Conservation (phyloP, 2,113 vertebrate genomes). For the Paracanthobrama guichenoti region DNA sequence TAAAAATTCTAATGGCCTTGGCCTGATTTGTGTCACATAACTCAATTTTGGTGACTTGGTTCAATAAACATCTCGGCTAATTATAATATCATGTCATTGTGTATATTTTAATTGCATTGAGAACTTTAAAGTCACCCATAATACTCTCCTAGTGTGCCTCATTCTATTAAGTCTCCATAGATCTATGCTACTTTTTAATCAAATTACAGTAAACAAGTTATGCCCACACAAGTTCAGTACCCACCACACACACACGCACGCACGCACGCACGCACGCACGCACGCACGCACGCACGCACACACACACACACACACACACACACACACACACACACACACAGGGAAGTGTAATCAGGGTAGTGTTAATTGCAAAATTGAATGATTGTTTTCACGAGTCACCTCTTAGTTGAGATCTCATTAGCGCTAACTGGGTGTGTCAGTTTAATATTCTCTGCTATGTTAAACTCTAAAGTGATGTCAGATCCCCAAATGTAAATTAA, state of each 20-base stretch:
- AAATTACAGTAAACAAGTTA: conserved; percentile 62
- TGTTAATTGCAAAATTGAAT: conserved; percentile 64
- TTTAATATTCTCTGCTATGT: conserved; percentile 26
- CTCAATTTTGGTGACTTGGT: conserved; percentile 24
- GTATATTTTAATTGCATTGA: conserved; percentile 21
- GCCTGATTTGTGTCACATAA: background rate
- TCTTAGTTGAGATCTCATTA: conserved; percentile 60
- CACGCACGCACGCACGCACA: background rate
- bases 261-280: conserved; percentile 24
- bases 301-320: conserved; percentile 32
- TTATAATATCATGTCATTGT: background rate
- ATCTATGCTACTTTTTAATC: conserved; percentile 55
- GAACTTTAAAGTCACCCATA: background rate
- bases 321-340: conserved; percentile 33
- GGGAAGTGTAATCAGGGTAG: conserved; percentile 56
- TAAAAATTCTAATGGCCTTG: background rate
- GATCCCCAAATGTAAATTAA: conserved; percentile 39
- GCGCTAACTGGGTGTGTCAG: conserved; percentile 49
- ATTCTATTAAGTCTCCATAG: conserved; percentile 38
- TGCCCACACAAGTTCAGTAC: background rate
- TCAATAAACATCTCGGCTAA: conserved; percentile 20
- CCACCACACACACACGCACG: conserved; percentile 30
- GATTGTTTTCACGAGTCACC: conserved; percentile 61
- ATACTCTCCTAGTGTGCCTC: conserved; percentile 1
- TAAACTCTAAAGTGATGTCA: conserved; percentile 44